Base-by-base conservation (phyloP, 2,888 invertebrate genomes). In the Cerceris rybyensis region DNA sequence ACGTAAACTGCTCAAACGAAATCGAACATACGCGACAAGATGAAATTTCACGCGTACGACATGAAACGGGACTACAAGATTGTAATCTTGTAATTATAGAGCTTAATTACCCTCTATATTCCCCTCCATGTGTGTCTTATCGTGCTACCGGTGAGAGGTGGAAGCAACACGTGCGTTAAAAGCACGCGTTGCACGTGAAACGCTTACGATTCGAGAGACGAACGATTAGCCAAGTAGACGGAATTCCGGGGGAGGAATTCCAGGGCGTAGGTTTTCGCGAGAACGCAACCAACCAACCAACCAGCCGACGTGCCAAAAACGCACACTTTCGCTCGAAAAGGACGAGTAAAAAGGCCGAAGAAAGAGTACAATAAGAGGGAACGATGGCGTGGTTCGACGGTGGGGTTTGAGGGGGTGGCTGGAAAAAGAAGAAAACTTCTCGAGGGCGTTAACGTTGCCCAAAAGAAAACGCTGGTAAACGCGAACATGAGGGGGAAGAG, bases 361-460 rank as follows among this genome's bases (percentile, higher is more conserved):
- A 11, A n/a, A 43, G 50, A 58, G n/a, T 16, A 7, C 14, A 42
- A 17, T 17, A 66, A 43, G 50, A 9, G 42, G 58, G 41, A 28
- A 42, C 13, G 43, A 59, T n/a, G 14, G 61, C 43, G 49, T 6
- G 69, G 14, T 49, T 49, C 9, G 43, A 61, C 41, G 52, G 52
- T 13, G 39, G 39, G 39, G 28, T 28, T 28, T n/a, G 52, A 52
- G 41, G 17, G 16, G 39, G 41, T 0, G n/a, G 58, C 5, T 6
- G 14, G 64, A 42, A 42, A 67, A 78, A 68, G 49, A 61, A 54
- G 55, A 41, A 65, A 60, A 71, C 54, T 55, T 55, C 16, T 43
- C 64, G 78, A 78, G 63, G 78, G 78, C 77, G 78, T 77, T 76
- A 76, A 78, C 77, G 67, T 68, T 57, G 78, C 42, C 55, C 64